Conservation (phyloP, 1,140 invertebrate genomes). For the Penaeus indicus region DNA sequence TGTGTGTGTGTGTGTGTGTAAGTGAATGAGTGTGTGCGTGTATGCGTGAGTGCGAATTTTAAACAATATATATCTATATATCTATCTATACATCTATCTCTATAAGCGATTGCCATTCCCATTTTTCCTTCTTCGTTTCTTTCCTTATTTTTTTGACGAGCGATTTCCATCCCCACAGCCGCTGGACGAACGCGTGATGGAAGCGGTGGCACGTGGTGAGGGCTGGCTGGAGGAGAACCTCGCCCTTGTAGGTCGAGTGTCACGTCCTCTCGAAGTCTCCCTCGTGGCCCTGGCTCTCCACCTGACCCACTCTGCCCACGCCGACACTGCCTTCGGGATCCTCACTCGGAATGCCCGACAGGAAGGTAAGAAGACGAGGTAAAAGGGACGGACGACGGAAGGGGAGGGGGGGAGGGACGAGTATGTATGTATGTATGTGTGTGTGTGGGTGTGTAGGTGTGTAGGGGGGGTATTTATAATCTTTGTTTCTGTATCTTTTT, state of each 20-base stretch:
- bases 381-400: no score
- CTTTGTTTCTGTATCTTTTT: no score
- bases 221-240: slow-evolving; percentile 88
- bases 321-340: slow-evolving; percentile 85
- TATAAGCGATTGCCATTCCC: not conserved
- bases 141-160: not conserved
- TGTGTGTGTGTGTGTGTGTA: not conserved
- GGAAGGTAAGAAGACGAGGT: slow-evolving; percentile 73
- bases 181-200: slow-evolving; percentile 58
- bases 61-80: not conserved
- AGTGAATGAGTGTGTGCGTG: not conserved
- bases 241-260: slow-evolving; percentile 78
- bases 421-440: no score
- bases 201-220: slow-evolving; percentile 77
- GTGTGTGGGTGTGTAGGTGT: no score
- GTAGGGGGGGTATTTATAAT: no score
- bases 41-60: not conserved
- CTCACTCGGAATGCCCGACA: slow-evolving; percentile 77
- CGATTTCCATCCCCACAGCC: slow-evolving; percentile 38
- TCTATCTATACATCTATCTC: not conserved
- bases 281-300: slow-evolving; percentile 90
- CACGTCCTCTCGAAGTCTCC: slow-evolving; percentile 86
- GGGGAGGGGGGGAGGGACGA: slow-evolving; percentile 64
- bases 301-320: slow-evolving; percentile 81
- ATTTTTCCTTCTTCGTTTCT: not conserved